Percentiles rank a stretch among this genome's conserved stretches.
Evolutionary conservation across 1,140 invertebrate species (phyloP).

Genomic region (Latrodectus geometricus): DNA sequence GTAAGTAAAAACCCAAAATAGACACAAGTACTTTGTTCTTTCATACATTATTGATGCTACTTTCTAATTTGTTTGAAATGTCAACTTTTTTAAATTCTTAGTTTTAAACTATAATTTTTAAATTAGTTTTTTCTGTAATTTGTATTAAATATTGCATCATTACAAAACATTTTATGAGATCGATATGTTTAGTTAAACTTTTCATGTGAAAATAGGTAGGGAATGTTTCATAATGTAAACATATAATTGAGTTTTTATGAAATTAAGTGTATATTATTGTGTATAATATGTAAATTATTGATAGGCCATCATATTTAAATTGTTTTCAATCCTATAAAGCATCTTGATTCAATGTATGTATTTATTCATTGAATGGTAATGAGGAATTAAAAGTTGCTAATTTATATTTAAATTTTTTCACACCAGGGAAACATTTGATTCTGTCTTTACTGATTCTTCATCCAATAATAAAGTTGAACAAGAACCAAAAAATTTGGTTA

Average conservation of each 20-base stretch:
- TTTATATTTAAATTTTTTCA: background rate
- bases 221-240: no score
- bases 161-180: no score
- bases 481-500: background rate
- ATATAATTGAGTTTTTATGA: no score
- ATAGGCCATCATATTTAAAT: background rate
- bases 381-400: background rate
- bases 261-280: no score
- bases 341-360: background rate
- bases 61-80: background rate
- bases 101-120: no score
- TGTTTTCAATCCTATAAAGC: background rate
- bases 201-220: no score
- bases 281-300: background rate
- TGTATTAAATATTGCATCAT: no score
- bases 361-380: background rate
- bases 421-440: background rate
- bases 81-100: no score
- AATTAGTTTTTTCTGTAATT: no score
- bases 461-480: background rate
- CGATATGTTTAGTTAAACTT: no score
- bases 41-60: no score
- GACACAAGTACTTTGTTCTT: no score
- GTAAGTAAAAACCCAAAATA: background rate
- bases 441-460: background rate